Conservation (phyloP, 2,888 invertebrate species). For the Sinodicranocentrus sp. region DNA sequence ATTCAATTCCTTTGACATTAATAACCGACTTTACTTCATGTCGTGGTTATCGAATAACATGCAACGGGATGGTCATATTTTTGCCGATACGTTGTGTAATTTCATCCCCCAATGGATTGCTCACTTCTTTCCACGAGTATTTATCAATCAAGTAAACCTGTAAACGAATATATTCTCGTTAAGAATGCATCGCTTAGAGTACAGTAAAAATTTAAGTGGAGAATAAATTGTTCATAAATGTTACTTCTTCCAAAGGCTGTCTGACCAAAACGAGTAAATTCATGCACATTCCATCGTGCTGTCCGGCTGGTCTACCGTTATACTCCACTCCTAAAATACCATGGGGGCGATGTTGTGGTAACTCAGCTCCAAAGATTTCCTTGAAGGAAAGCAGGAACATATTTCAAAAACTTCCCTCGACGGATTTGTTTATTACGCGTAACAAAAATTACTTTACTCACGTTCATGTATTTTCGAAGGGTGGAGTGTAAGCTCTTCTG, state of each 20-base stretch:
- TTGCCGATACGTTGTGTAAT: constrained; percentile 85
- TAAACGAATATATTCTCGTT: not conserved
- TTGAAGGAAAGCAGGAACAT: too few relatives aligned
- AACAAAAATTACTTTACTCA: constrained; percentile 77
- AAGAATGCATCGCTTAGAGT: not conserved
- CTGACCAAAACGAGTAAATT: constrained; percentile 91
- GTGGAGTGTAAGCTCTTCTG: constrained; percentile 91
- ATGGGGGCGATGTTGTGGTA: constrained; percentile 90
- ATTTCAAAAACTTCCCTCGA: too few relatives aligned
- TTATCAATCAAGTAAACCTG: constrained; percentile 89
- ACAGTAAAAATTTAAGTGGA: not conserved
- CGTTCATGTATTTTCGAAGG: constrained; percentile 91
- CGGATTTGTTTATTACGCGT: too few relatives aligned
- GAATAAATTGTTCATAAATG: not conserved
- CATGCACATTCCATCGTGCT: constrained; percentile 88
- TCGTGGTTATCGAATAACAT: constrained; percentile 86
- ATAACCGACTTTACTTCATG: not conserved
- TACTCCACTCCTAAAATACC: constrained; percentile 84
- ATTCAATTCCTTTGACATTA: too few relatives aligned
- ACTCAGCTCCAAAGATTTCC: constrained; percentile 93
- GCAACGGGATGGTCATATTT: constrained; percentile 88
- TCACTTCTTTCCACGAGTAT: constrained; percentile 92
- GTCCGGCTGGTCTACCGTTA: constrained; percentile 76
- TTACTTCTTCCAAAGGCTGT: constrained; percentile 87
- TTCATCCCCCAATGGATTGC: constrained; percentile 84